Evolutionary conservation across 2,113 vertebrate genomes (phyloP), one percentile per base, ranked within the genome.

Genomic region (Acanthochromis polyacanthus): DNA sequence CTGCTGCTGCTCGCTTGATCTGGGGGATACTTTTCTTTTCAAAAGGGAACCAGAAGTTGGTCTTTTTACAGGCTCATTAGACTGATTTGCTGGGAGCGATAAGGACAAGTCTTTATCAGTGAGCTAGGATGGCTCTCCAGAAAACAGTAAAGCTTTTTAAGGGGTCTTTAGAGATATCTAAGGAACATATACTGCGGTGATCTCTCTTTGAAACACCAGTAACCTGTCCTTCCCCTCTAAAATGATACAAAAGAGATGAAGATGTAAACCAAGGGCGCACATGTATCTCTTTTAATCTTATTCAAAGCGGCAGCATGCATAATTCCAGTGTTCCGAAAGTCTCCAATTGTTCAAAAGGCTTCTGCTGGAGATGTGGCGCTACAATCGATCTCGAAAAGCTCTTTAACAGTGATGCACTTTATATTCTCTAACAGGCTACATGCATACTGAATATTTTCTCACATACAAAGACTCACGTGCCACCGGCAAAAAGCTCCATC

Each of bases 41-140:
- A 81, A 71, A 82, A 43, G 40, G 55, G 22, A 15, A 65, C n/a
- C 2, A 75, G 62, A 78, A 62, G 78, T 79, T 61, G 69, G 5
- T 69, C 56, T 65, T 71, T 36, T 82, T 69, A 66, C 58, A 17
- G 53, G 7, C 71, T 85, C 75, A 67, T 86, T 87, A 89, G 40
- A 57, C 72, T 43, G 74, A 82, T 83, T 69, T 57, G 52, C 81
- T 19, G 10, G 11, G 9, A 73, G 75, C 50, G 53, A 82, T 82
- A 74, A 84, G 61, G 53, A 79, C 65, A 20, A 15, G 53, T 62
- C 71, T 84, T 80, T 43, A 76, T 83, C 77, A 55, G 32, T 0
- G 4, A 60, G 38, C 78, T 4, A 9, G 57, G 55, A 59, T 36
- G 14, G 43, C 22, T 75, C 59, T 61, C 12, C 3, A 17, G 45